A percentile compares a stretch with the other conserved stretches of the same genome.
Conservation (phyloP, 1,140 invertebrate species). For the Babylonia areolata region DNA sequence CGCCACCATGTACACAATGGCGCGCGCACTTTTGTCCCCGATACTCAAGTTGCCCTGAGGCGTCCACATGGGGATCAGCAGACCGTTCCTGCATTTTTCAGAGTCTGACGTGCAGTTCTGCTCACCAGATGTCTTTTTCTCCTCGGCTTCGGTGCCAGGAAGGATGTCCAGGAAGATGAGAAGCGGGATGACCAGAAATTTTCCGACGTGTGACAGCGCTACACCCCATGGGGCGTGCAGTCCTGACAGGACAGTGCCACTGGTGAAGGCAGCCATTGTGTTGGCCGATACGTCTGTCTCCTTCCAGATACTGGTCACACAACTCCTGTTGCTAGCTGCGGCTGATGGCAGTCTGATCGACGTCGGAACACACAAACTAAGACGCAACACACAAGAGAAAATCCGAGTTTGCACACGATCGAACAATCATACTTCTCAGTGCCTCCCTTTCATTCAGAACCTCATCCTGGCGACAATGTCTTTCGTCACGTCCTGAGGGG, state of each 20-base stretch:
- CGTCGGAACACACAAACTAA: no score
- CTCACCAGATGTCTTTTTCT: not conserved
- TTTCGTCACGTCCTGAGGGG: no score
- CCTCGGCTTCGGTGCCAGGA: conserved; percentile 17
- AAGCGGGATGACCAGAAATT: conserved; percentile 7
- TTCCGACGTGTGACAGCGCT: not conserved
- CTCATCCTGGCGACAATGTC: no score
- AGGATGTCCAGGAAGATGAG: conserved; percentile 37
- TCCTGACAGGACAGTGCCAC: not conserved
- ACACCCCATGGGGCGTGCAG: not conserved
- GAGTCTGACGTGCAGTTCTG: conserved; percentile 51
- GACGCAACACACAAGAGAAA: no score
- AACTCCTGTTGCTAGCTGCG: no score
- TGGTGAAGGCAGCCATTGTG: not conserved
- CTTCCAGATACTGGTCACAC: not conserved
- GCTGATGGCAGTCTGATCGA: no score
- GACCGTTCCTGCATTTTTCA: conserved; percentile 66
- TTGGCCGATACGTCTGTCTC: not conserved
- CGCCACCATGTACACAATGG: conserved; percentile 93
- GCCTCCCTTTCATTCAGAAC: no score
- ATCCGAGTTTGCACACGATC: no score
- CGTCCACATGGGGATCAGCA: conserved; percentile 75
- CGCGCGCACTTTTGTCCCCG: conserved; percentile 85
- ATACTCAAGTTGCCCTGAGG: conserved; percentile 83
- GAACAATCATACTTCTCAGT: no score